Evolutionary conservation across 2,888 invertebrate genomes (phyloP).

Genomic region (Marronus borbonicus): DNA sequence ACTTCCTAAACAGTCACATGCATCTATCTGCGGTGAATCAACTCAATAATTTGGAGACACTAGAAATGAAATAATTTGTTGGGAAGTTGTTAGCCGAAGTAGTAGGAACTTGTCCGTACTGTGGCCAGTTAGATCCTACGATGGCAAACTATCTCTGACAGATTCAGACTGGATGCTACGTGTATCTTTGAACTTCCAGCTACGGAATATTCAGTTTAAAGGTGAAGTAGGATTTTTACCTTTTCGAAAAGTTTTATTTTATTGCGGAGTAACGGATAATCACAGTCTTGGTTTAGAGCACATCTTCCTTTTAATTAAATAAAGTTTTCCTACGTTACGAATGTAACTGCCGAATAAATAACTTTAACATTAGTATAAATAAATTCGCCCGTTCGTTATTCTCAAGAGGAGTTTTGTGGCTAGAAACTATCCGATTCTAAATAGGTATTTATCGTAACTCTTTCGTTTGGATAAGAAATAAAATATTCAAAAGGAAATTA

Average conservation of each 20-base stretch:
- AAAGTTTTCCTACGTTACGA: not conserved
- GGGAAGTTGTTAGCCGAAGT: constrained; percentile 15
- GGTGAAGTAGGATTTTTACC: constrained; percentile 17
- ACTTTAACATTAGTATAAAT: not conserved
- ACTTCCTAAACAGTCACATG: not conserved
- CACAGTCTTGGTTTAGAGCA: not conserved
- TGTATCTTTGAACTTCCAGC: constrained; percentile 16
- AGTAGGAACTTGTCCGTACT: constrained; percentile 5
- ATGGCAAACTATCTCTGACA: constrained; percentile 26
- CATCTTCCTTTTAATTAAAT: not conserved
- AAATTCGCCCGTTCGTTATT: not conserved
- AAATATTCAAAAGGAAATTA: too few relatives aligned
- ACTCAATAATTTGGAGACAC: constrained; percentile 15
- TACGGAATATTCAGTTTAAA: constrained; percentile 18
- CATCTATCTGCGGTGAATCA: not conserved
- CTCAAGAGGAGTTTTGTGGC: not conserved
- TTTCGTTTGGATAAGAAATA: too few relatives aligned
- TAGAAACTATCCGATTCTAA: not conserved
- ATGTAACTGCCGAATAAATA: not conserved
- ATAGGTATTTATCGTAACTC: not conserved
- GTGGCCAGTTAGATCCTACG: constrained; percentile 18
- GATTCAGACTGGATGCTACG: constrained; percentile 15
- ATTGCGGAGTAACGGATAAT: not conserved
- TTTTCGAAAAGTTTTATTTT: constrained; percentile 9
- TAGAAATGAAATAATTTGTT: constrained; percentile 32